Conservation (phyloP, 2,113 vertebrate species). For the Orthonyx spaldingii region DNA sequence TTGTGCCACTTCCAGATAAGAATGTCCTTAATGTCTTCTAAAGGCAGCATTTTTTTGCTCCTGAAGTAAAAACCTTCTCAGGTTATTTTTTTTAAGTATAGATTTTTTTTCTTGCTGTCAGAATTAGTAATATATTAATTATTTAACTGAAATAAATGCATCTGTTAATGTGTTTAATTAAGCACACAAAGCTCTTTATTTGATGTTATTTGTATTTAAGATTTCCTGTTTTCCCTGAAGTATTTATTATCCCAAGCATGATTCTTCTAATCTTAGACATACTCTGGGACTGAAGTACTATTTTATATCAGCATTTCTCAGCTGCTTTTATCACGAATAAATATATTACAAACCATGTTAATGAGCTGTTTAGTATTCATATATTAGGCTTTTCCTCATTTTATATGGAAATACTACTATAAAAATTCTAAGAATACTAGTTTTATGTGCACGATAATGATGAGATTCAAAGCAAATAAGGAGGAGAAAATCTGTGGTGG, state of each 20-base stretch:
- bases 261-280: constrained; percentile 57
- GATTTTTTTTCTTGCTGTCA: constrained; percentile 8
- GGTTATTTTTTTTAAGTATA: constrained; percentile 1
- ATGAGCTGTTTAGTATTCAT: constrained; percentile 62
- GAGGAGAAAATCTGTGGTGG: constrained; percentile 49
- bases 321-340: not conserved
- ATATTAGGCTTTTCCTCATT: constrained; percentile 67
- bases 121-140: constrained; percentile 7
- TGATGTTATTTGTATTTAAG: constrained; percentile 68
- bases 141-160: constrained; percentile 61
- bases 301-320: constrained; percentile 40
- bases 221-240: constrained; percentile 52
- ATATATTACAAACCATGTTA: constrained; percentile 31
- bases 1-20: not conserved
- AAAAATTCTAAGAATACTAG: constrained; percentile 71
- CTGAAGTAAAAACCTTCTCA: not conserved
- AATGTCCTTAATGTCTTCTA: not conserved
- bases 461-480: constrained; percentile 73
- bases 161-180: constrained; percentile 61
- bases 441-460: constrained; percentile 74
- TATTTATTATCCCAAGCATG: constrained; percentile 61
- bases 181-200: constrained; percentile 48
- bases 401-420: constrained; percentile 72
- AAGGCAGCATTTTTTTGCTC: not conserved
- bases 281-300: constrained; percentile 16